Evolutionary conservation across 1,140 invertebrate species (phyloP).

Genomic region (Hyles vespertilio): DNA sequence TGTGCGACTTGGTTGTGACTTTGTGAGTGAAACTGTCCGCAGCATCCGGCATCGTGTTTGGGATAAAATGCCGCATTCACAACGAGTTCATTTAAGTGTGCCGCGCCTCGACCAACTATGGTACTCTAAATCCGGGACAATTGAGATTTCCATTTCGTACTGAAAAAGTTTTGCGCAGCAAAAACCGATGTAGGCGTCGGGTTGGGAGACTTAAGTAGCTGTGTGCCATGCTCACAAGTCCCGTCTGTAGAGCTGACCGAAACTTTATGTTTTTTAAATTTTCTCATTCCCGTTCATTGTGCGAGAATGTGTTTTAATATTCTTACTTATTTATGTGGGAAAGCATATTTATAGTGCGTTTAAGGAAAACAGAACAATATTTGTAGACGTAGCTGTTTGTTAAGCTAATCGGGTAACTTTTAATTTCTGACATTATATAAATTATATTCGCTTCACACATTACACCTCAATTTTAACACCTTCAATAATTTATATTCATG

Average conservation of each 20-base stretch:
- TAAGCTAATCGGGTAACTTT: too few relatives aligned
- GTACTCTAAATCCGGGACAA: constrained; percentile 23
- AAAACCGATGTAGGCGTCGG: constrained; percentile 12
- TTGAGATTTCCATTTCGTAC: constrained; percentile 25
- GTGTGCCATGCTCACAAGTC: neutral
- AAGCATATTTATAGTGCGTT: too few relatives aligned
- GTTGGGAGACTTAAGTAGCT: constrained; percentile 2
- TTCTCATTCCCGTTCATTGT: too few relatives aligned
- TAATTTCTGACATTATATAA: too few relatives aligned
- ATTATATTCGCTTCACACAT: too few relatives aligned
- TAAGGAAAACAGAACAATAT: too few relatives aligned
- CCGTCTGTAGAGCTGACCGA: too few relatives aligned
- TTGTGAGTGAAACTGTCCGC: constrained; percentile 1
- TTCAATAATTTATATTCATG: too few relatives aligned
- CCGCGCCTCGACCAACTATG: constrained; percentile 12
- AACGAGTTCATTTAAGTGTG: constrained; percentile 23
- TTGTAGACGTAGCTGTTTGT: too few relatives aligned
- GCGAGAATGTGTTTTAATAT: too few relatives aligned
- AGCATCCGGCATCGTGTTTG: neutral
- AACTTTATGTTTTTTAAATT: too few relatives aligned
- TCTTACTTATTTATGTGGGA: neutral
- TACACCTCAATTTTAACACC: too few relatives aligned
- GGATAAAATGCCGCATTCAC: constrained; percentile 16
- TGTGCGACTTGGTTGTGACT: neutral
- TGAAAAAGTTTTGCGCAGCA: constrained; percentile 15